Conservation (phyloP, 2,888 invertebrate species). For the Nymphalis c-album region DNA sequence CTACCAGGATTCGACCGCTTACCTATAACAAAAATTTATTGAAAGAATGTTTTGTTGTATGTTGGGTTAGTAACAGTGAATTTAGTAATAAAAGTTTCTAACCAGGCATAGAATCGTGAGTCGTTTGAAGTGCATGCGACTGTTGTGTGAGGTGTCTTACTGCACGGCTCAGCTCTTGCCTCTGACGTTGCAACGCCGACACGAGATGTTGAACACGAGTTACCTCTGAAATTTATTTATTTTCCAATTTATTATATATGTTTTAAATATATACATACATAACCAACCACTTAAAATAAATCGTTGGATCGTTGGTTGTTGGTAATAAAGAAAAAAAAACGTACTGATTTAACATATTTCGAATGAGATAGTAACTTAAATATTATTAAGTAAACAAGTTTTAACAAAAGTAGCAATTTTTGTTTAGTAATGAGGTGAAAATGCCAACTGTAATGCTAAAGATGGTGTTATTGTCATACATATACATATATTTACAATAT, state of each 20-base stretch:
- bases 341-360: no score
- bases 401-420: no score
- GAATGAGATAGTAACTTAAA: no score
- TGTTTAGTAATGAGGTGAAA: no score
- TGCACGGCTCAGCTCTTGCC: slow-evolving; percentile 92
- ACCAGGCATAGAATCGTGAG: slow-evolving; percentile 68
- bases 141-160: slow-evolving; percentile 92
- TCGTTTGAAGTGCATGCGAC: slow-evolving; percentile 84
- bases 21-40: background rate
- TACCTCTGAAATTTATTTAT: slow-evolving; percentile 81
- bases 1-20: slow-evolving; percentile 26
- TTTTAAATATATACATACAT: background rate
- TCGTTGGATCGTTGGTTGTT: no score
- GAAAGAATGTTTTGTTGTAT: no score
- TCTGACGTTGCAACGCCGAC: slow-evolving; percentile 91
- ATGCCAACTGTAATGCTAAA: no score
- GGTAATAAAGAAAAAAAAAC: no score
- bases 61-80: background rate
- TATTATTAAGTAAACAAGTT: no score
- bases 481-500: no score
- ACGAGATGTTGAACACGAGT: slow-evolving; percentile 91
- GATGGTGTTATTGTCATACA: no score
- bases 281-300: background rate
- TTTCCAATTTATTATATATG: background rate
- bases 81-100: slow-evolving; percentile 16